Percentiles rank a stretch among this genome's conserved stretches.
These are phyloP conservation scores for Poeciliopsis prolifica DNA, from an alignment of 2,113 vertebrate species.

Conservation along the genomic window DNA sequence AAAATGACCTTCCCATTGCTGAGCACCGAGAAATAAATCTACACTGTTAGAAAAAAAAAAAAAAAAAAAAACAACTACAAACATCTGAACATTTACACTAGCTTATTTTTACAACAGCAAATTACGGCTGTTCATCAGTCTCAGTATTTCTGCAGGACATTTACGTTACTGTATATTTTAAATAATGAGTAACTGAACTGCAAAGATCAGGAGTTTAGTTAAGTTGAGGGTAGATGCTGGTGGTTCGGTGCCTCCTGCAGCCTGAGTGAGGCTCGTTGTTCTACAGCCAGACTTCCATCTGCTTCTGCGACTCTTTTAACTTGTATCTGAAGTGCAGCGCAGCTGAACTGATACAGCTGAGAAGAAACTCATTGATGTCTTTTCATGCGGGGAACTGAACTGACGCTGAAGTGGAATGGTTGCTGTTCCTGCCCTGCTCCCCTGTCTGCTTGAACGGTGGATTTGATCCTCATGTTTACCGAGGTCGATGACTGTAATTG, in stretches of 20 bases:
- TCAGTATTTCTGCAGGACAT: too few relatives aligned
- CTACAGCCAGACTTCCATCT: slow-evolving; percentile 12
- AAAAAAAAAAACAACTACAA: too few relatives aligned
- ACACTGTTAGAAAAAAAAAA: too few relatives aligned
- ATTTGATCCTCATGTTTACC: slow-evolving; percentile 31
- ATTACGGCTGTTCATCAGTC: too few relatives aligned
- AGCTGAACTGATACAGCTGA: background rate
- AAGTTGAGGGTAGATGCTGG: background rate
- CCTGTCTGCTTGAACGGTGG: slow-evolving; percentile 4
- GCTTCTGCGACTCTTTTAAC: background rate
- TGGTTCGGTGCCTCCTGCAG: slow-evolving; percentile 14
- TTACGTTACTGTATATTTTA: background rate
- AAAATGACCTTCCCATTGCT: background rate
- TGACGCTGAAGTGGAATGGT: background rate
- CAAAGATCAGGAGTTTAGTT: too few relatives aligned
- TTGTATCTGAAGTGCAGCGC: slow-evolving; percentile 17
- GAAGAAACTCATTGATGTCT: too few relatives aligned
- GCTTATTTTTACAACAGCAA: background rate
- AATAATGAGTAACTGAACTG: background rate
- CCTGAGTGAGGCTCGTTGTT: background rate
- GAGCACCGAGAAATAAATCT: too few relatives aligned
- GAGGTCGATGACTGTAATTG: slow-evolving; percentile 50
- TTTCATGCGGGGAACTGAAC: background rate
- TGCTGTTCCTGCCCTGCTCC: background rate
- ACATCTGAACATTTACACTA: background rate